Percentiles rank a stretch among this genome's conserved stretches.
Evolutionary conservation across 1,140 invertebrate species (phyloP).

Genomic region (Drosophila tristis): DNA sequence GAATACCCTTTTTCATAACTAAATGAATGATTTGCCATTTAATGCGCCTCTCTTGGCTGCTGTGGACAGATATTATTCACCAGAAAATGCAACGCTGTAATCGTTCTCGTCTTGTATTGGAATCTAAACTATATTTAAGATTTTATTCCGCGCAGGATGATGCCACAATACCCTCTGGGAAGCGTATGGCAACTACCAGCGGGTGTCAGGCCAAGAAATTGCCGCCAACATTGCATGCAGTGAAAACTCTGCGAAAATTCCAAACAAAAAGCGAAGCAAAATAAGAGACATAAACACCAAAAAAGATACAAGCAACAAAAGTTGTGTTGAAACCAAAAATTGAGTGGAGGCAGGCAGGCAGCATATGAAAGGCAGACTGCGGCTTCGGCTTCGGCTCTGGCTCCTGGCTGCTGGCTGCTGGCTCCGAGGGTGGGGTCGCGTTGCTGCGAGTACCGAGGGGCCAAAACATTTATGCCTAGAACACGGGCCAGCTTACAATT

Average conservation of each 20-base stretch:
- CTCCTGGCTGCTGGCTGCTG: not conserved
- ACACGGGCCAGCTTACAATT: slow-evolving; percentile 38
- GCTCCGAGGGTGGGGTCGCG: slow-evolving; percentile 32
- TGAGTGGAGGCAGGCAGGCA: slow-evolving; percentile 2
- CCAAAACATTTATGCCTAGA: slow-evolving; percentile 54
- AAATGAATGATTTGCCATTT: too few species aligned
- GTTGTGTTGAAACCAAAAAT: slow-evolving; percentile 41
- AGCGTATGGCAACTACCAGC: slow-evolving; percentile 38
- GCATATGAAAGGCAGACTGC: slow-evolving; percentile 12
- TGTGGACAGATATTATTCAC: too few species aligned
- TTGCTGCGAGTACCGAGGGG: not conserved
- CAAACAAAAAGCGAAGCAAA: slow-evolving; percentile 1
- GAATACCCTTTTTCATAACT: too few species aligned
- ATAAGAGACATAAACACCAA: not conserved
- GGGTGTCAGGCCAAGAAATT: slow-evolving; percentile 48
- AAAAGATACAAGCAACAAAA: slow-evolving; percentile 10
- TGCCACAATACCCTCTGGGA: too few species aligned
- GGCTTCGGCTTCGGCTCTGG: not conserved
- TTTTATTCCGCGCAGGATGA: too few species aligned
- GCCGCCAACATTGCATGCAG: slow-evolving; percentile 21
- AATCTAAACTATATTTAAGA: too few species aligned
- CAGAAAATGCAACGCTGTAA: too few species aligned
- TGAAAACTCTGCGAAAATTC: slow-evolving; percentile 16
- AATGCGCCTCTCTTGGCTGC: too few species aligned
- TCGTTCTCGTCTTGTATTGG: too few species aligned